Base-by-base conservation (phyloP, 2,888 invertebrate species). In the Orgyia antiqua region DNA sequence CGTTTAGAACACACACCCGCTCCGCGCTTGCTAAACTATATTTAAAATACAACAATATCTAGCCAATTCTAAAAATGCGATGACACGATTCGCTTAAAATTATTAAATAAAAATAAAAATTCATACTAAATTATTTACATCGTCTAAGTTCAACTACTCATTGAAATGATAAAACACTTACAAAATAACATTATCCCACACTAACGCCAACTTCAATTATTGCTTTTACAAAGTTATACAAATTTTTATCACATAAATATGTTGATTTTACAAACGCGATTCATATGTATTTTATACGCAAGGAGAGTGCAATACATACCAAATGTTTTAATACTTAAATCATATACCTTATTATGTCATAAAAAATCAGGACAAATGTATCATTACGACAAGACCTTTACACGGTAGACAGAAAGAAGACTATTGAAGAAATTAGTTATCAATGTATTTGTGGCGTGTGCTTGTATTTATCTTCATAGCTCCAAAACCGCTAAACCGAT, bases 61-160 rank as follows among this genome's bases (percentile, higher is more conserved):
- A 79, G 75, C 75, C 51, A 66, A 65, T 64, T 51, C 77, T 79
- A 78, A 55, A n/a, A 37, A 38, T 39, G 40, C 50, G 35, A 50
- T 46, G 41, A 52, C 39, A 43, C 39, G n/a, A 18, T 34, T 40
- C 29, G 47, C 49, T 54, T 49, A 50, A 29, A 48, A 47, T 50
- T 39, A 45, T 37, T 47, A 73, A 68, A 68, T 68, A 62, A 63
- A 61, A 72, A 67, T 63, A 61, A 31, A 64, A 65, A 69, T 63
- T 65, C 62, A 67, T 45, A 50, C 71, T 79, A 71, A 73, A 61
- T 67, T 78, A 78, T 71, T 64, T 73, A 70, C 70, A 74, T 50
- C 59, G 66, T 49, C 52, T 59, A 68, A 44, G 55, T 60, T 68
- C 58, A 50, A 49, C 51, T 67, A 69, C 43, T 50, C 39, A 49